These are phyloP conservation scores for Bombus superbus DNA, from an alignment of 1,140 invertebrate species.

Conservation along the genomic window DNA sequence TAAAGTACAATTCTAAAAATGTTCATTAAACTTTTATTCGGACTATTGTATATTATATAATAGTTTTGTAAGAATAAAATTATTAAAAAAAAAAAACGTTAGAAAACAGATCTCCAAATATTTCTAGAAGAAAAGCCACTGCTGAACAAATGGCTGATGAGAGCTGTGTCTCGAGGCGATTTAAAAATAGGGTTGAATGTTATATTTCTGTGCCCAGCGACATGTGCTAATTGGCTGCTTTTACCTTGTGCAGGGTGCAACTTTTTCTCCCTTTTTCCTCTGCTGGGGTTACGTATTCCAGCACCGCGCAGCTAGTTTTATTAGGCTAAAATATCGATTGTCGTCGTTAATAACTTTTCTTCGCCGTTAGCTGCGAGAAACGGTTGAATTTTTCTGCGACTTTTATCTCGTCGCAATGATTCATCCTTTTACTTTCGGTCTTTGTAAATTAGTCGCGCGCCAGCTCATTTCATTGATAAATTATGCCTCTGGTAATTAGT, in stretches of 20 bases:
- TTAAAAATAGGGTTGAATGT: slow-evolving; percentile 31
- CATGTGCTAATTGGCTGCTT: slow-evolving; percentile 27
- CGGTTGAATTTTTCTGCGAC: background rate
- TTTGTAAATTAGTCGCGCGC: slow-evolving; percentile 10
- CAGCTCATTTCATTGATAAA: slow-evolving; percentile 31
- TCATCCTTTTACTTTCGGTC: slow-evolving; percentile 30
- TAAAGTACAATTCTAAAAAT: no score
- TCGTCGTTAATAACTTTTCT: slow-evolving; percentile 14
- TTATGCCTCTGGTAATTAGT: background rate
- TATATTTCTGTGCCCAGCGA: slow-evolving; percentile 13
- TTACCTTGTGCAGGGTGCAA: background rate
- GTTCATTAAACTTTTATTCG: no score
- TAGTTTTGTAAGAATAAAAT: no score
- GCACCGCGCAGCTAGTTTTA: background rate
- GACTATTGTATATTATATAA: no score
- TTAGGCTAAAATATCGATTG: slow-evolving; percentile 30
- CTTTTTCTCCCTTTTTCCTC: slow-evolving; percentile 2
- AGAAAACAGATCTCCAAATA: background rate
- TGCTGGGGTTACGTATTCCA: background rate
- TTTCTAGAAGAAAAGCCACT: background rate
- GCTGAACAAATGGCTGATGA: background rate
- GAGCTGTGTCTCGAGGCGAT: background rate
- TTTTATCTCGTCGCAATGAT: background rate
- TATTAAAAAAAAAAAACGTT: background rate
- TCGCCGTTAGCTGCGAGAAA: background rate